phyloP scores from a whole-genome alignment of 1,140 invertebrate species.

The Proales similis region DNA sequence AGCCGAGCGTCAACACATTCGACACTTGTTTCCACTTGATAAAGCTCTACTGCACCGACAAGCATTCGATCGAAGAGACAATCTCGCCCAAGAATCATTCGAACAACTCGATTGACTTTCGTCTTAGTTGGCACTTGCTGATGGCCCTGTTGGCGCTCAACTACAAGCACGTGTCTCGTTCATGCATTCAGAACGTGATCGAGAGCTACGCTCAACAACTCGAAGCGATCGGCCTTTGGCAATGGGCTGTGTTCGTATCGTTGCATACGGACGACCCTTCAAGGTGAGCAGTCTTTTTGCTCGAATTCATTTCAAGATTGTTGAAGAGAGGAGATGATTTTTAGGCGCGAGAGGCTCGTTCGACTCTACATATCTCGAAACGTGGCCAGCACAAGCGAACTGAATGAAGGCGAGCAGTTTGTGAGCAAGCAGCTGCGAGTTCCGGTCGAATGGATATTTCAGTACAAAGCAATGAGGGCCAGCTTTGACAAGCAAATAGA shows the following conservation, averaged over 20 bases:
- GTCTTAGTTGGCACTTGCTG: constrained; percentile 19
- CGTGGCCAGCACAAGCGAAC: constrained; percentile 11
- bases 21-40: constrained; percentile 34
- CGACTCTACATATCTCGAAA: constrained; percentile 14
- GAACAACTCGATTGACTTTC: constrained; percentile 16
- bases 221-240: constrained; percentile 72
- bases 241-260: constrained; percentile 78
- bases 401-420: constrained; percentile 8
- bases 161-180: constrained; percentile 16
- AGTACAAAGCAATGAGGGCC: constrained; percentile 18
- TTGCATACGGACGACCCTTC: constrained; percentile 66
- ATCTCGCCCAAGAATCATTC: not conserved
- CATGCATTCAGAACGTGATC: constrained; percentile 7
- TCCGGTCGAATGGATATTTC: constrained; percentile 32
- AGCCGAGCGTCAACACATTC: not conserved
- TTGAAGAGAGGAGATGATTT: too few relatives aligned
- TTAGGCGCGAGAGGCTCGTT: constrained; percentile 18
- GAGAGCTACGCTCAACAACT: constrained; percentile 68
- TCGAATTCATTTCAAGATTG: too few relatives aligned
- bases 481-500: constrained; percentile 14
- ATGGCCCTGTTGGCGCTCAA: constrained; percentile 11
- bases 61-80: constrained; percentile 4
- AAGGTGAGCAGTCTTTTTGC: constrained; percentile 48
- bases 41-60: constrained; percentile 26
- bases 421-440: constrained; percentile 1